Percentiles rank a stretch among this genome's conserved stretches.
phyloP scores from a whole-genome alignment of 2,797 vertebrate species.

The Pseudomugil gertrudae region DNA sequence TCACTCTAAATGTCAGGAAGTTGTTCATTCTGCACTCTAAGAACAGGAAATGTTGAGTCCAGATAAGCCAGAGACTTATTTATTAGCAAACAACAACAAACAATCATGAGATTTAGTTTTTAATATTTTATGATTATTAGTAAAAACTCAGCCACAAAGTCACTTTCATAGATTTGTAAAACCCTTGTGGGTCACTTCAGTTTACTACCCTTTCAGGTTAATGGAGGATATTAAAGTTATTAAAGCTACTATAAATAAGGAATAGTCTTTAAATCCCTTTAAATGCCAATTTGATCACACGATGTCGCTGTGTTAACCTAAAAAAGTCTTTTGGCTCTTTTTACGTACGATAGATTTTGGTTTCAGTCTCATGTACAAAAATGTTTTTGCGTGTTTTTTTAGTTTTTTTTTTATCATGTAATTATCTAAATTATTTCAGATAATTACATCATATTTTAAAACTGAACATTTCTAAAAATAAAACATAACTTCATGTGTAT shows the following conservation, averaged over 20 bases:
- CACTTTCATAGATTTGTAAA: slow-evolving; percentile 64
- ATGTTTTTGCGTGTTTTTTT: no score
- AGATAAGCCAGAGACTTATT: slow-evolving; percentile 12
- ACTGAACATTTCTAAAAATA: no score
- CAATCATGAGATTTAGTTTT: slow-evolving; percentile 71
- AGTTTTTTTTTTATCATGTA: no score
- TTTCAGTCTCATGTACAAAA: no score
- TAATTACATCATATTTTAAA: no score
- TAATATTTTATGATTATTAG: slow-evolving; percentile 26
- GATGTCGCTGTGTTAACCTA: no score
- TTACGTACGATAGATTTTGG: no score
- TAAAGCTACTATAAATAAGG: not conserved
- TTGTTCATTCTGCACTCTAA: slow-evolving; percentile 1
- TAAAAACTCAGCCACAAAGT: slow-evolving; percentile 55
- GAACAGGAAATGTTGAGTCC: slow-evolving; percentile 11
- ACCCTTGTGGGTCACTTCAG: not conserved
- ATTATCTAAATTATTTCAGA: no score
- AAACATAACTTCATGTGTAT: no score
- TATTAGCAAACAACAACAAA: slow-evolving; percentile 64
- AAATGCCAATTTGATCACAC: no score
- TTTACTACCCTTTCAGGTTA: not conserved
- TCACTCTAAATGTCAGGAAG: not conserved
- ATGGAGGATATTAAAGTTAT: not conserved
- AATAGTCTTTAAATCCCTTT: no score
- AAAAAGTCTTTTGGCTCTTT: no score